A percentile compares a stretch with the other conserved stretches of the same genome.
Conservation (phyloP, 2,113 vertebrate genomes). For the Fulmarus glacialis region DNA sequence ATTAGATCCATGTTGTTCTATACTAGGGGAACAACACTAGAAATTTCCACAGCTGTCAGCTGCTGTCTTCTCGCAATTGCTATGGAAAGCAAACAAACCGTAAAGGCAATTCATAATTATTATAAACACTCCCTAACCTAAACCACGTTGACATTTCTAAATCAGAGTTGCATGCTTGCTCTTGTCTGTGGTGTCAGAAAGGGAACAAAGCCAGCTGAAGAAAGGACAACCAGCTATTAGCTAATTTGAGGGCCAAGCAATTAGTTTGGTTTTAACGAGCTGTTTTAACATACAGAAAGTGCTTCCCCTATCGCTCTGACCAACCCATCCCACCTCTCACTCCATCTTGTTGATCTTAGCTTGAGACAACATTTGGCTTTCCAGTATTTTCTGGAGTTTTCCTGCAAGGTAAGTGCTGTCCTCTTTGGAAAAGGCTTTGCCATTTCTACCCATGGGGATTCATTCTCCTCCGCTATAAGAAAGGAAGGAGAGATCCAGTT, state of each 20-base stretch:
- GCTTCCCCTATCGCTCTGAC: neutral
- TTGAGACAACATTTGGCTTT: neutral
- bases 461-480: neutral
- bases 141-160: conserved; percentile 48
- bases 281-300: neutral
- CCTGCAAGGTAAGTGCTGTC: neutral
- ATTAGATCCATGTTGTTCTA: conserved; percentile 10
- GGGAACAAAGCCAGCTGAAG: neutral
- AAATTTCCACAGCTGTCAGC: conserved; percentile 57
- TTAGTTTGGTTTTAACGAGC: neutral
- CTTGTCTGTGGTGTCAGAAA: conserved; percentile 27
- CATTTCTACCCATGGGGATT: neutral
- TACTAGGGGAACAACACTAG: neutral
- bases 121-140: conserved; percentile 63
- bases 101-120: conserved; percentile 56
- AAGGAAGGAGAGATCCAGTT: neutral
- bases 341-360: neutral
- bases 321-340: neutral
- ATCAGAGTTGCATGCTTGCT: conserved; percentile 18
- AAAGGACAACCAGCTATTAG: neutral
- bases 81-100: conserved; percentile 67
- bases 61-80: conserved; percentile 38
- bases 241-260: neutral
- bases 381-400: neutral
- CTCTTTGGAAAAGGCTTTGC: neutral